phyloP scores from a whole-genome alignment of 2,113 vertebrate genomes.

The Protomyctophum bolini region DNA sequence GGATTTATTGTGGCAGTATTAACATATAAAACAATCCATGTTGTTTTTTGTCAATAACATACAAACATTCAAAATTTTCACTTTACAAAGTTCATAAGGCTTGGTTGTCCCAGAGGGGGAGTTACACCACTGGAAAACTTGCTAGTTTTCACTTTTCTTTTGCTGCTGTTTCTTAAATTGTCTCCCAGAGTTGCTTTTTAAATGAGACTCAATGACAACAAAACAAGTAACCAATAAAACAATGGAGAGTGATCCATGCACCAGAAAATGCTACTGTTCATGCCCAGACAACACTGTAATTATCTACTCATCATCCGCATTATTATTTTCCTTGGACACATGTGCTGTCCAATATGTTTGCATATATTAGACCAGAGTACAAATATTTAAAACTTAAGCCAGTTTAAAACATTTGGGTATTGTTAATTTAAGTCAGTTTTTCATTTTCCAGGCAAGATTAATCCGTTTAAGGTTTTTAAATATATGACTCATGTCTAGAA shows the following conservation, averaged over 20 bases:
- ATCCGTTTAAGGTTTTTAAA: conserved; percentile 61
- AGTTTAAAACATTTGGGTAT: conserved; percentile 39
- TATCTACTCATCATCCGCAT: conserved; percentile 43
- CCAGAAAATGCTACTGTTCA: conserved; percentile 76
- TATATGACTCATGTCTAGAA: conserved; percentile 56
- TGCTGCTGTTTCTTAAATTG: conserved; percentile 64
- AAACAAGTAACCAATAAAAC: conserved; percentile 66
- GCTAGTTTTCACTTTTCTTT: conserved; percentile 31
- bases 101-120: conserved; percentile 85
- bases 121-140: conserved; percentile 58
- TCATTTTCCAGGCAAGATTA: conserved; percentile 11
- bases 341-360: conserved; percentile 58
- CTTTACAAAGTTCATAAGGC: conserved; percentile 97
- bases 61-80: conserved; percentile 93
- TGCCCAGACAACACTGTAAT: conserved; percentile 67
- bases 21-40: conserved; percentile 96
- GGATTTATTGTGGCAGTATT: conserved; percentile 92
- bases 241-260: conserved; percentile 83
- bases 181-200: conserved; percentile 88
- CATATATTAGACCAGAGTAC: conserved; percentile 74
- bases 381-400: conserved; percentile 69
- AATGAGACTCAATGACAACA: conserved; percentile 84
- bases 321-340: conserved; percentile 24
- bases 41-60: conserved; percentile 85
- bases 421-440: conserved; percentile 5